These are phyloP conservation scores for Eupristina koningsbergeri DNA, from an alignment of 1,140 invertebrate species.

Conservation along the genomic window DNA sequence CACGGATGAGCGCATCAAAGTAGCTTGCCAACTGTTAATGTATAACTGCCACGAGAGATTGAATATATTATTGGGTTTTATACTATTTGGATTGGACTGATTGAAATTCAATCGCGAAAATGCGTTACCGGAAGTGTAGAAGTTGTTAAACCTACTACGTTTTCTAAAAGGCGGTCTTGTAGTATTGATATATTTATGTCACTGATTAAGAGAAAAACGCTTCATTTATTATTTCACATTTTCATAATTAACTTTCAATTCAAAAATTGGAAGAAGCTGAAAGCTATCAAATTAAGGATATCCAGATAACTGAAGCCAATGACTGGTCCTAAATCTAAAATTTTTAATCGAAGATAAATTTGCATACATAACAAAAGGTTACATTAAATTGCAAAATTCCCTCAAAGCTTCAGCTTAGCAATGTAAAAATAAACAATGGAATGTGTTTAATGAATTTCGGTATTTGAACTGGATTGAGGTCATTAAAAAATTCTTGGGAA, in stretches of 20 bases:
- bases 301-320: too few relatives aligned
- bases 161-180: neutral
- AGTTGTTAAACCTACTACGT: neutral
- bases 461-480: neutral
- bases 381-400: too few relatives aligned
- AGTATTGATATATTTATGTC: slow-evolving; percentile 6
- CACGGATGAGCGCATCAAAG: slow-evolving; percentile 61
- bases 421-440: too few relatives aligned
- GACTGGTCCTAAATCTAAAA: too few relatives aligned
- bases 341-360: too few relatives aligned
- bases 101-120: slow-evolving; percentile 14
- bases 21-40: slow-evolving; percentile 51
- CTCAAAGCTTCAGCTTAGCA: too few relatives aligned
- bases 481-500: neutral
- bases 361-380: too few relatives aligned
- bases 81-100: neutral
- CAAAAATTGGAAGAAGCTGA: neutral
- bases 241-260: neutral
- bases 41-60: neutral
- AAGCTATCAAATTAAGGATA: neutral
- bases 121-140: neutral
- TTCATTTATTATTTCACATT: neutral
- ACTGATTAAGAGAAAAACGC: neutral
- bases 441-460: neutral
- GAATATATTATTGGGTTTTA: slow-evolving; percentile 20